Evolutionary conservation across 64 coral and sea anemone genomes (phyloP).

Genomic region (Pachyseris speciosa): DNA sequence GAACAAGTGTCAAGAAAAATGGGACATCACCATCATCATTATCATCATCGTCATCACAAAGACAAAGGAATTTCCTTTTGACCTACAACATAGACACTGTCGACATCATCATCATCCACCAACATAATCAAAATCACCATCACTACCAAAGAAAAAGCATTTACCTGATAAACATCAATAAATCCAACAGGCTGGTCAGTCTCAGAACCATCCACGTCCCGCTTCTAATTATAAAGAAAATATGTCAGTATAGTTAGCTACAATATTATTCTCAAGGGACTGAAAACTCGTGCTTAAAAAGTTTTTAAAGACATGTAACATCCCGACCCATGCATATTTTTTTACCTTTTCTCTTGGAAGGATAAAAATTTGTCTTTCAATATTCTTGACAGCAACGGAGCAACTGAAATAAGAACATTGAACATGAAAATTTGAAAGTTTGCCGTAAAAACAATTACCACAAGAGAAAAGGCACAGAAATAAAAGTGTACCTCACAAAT

Average conservation of each 20-base stretch:
- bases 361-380: conserved; percentile 89
- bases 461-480: neutral
- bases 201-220: conserved; percentile 66
- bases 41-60: neutral
- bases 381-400: conserved; percentile 92
- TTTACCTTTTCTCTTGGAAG: conserved; percentile 90
- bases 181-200: conserved; percentile 66
- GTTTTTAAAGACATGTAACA: neutral
- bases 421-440: neutral
- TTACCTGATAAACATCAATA: conserved; percentile 91
- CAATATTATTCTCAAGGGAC: no score
- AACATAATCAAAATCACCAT: neutral
- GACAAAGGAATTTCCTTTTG: neutral
- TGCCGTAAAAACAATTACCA: neutral
- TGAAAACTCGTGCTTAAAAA: neutral
- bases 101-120: neutral
- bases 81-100: neutral
- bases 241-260: neutral
- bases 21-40: neutral
- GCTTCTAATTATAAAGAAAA: conserved; percentile 29
- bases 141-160: neutral
- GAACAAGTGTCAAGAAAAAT: no score
- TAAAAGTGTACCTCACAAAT: conserved; percentile 89
- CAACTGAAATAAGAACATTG: conserved; percentile 67
- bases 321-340: neutral